phyloP scores from a whole-genome alignment of 2,888 invertebrate genomes.

The Ptilodon capucinus region DNA sequence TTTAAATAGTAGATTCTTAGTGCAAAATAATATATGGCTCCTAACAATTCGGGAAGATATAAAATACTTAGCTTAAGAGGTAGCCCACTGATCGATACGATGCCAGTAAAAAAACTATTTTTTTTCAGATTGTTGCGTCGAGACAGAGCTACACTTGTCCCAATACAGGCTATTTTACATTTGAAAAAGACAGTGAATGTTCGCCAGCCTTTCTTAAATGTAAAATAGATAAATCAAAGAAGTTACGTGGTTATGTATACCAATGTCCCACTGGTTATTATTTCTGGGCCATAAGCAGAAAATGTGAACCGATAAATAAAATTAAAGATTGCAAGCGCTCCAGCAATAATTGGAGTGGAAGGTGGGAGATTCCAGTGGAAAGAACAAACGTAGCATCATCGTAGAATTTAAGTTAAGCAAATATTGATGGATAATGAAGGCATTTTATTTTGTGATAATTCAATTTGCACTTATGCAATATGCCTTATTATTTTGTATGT shows the following conservation, averaged over 20 bases:
- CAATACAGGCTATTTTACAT: conserved; percentile 86
- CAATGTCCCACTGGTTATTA: conserved; percentile 90
- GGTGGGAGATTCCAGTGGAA: conserved; percentile 83
- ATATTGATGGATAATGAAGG: conserved; percentile 5
- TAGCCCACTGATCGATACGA: too few species aligned
- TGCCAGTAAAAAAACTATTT: too few species aligned
- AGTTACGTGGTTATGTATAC: conserved; percentile 86
- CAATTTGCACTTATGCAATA: conserved; percentile 26
- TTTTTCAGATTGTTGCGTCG: conserved; percentile 84
- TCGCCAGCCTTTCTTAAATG: conserved; percentile 89
- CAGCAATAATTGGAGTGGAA: conserved; percentile 63
- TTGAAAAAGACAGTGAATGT: conserved; percentile 86
- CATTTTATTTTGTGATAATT: conserved; percentile 33
- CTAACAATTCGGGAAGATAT: too few species aligned
- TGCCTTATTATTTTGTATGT: conserved; percentile 6
- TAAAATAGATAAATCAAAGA: conserved; percentile 68
- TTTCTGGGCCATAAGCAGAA: conserved; percentile 90
- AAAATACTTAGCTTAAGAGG: too few species aligned
- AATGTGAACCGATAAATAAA: conserved; percentile 86
- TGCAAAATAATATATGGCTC: too few species aligned
- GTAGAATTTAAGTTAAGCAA: conserved; percentile 12
- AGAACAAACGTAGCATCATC: conserved; percentile 72
- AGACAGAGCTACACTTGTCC: conserved; percentile 84
- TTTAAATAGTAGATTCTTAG: too few species aligned
- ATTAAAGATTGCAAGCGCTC: conserved; percentile 83